Conservation (phyloP, 2,797 vertebrate genomes). For the Pangasius djambal region DNA sequence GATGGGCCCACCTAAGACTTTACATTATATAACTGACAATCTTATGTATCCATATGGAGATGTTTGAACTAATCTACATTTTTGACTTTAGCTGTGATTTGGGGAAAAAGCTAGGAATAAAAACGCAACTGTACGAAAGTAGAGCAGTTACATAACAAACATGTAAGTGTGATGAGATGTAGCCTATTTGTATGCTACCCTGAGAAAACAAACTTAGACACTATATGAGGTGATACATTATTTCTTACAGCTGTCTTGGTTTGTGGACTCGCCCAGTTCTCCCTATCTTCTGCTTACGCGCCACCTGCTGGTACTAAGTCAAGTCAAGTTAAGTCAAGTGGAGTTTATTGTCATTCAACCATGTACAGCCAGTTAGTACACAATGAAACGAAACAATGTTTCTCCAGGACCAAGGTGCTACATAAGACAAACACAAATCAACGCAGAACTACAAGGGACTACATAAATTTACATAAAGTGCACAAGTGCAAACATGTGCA, state of each 20-base stretch:
- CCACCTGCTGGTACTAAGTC: slow-evolving; percentile 31
- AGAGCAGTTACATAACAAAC: background rate
- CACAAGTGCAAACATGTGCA: too few species aligned
- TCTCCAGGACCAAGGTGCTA: too few species aligned
- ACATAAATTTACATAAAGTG: too few species aligned
- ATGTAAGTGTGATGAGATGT: background rate
- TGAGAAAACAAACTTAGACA: background rate
- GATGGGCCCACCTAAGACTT: background rate
- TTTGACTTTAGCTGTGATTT: background rate
- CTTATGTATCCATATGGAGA: background rate
- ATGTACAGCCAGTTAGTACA: too few species aligned
- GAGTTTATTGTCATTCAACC: too few species aligned
- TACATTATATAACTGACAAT: background rate
- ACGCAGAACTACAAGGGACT: too few species aligned
- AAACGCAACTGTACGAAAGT: background rate
- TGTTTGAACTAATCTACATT: background rate
- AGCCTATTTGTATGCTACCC: background rate
- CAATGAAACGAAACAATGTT: too few species aligned
- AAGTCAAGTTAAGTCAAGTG: too few species aligned
- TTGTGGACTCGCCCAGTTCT: background rate
- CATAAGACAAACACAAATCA: too few species aligned
- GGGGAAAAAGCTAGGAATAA: background rate
- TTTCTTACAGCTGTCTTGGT: background rate
- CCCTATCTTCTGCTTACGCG: background rate
- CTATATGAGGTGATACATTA: background rate